Percentiles rank a stretch among this genome's conserved stretches.
These are phyloP conservation scores for Drosophila maculinotata DNA, from an alignment of 2,888 invertebrate genomes.

Conservation along the genomic window DNA sequence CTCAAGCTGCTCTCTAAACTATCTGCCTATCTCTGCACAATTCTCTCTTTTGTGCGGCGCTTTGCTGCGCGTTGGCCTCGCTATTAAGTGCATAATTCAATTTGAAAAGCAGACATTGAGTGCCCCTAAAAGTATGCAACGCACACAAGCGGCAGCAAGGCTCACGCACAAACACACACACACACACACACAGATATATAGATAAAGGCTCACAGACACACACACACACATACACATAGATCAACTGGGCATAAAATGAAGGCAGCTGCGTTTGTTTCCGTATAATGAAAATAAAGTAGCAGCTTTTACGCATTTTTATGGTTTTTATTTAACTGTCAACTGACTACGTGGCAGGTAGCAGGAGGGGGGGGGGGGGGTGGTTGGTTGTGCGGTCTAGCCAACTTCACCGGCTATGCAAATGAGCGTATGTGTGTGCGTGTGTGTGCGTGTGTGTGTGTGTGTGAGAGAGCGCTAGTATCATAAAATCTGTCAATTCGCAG, in stretches of 20 bases:
- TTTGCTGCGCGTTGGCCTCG: constrained; percentile 2
- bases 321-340: constrained; percentile 71
- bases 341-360: constrained; percentile 33
- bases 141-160: constrained; percentile 28
- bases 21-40: not conserved
- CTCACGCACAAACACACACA: constrained; percentile 3
- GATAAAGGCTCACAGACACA: not conserved
- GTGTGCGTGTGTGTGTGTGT: constrained; percentile 6
- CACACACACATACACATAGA: constrained; percentile 47
- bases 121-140: constrained; percentile 73
- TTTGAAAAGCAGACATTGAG: constrained; percentile 63
- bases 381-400: constrained; percentile 13
- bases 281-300: constrained; percentile 78
- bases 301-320: constrained; percentile 78
- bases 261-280: constrained; percentile 26
- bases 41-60: not conserved
- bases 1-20: not conserved
- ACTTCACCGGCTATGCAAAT: constrained; percentile 68
- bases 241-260: constrained; percentile 47
- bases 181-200: not conserved
- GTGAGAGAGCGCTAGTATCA: constrained; percentile 32
- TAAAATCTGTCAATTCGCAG: constrained; percentile 75
- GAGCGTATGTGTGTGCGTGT: constrained; percentile 25
- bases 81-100: constrained; percentile 77
- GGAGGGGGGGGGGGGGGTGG: not conserved